Evolutionary conservation across 1,140 invertebrate species (phyloP), one percentile per base, ranked within the genome.

Genomic region (Bemisia tabaci): DNA sequence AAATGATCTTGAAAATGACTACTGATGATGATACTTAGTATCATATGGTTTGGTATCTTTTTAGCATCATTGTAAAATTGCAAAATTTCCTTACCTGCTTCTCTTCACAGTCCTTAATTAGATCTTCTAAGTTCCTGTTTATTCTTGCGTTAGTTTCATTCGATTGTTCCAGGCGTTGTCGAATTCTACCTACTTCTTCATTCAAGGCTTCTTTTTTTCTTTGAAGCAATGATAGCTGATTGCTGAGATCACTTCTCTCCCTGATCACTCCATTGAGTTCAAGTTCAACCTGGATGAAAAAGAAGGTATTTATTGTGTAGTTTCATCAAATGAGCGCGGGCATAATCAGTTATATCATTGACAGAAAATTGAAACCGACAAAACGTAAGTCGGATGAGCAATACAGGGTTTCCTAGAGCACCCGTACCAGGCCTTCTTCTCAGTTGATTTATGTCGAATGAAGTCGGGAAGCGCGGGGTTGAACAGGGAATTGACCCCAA

Each of bases 71-170:
- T n/a, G n/a, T n/a, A n/a, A 48, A 48, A 48, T 48, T 17, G 5
- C 65, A 1, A 5, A 65, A 59, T 12, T 60, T 67, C 70, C 65
- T 68, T 69, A 85, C 86, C 77, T 90, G 88, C 77, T 89, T 90
- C 72, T 91, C 88, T 76, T 91, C 89, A 65, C 85, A 87, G 73
- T 90, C 88, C 73, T 90, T 91, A 1, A 90, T 86, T 39, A 91
- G 81, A 71, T 90, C 87, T 72, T 91, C 88, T 1, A 91, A 76
- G 68, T 85, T 87, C 66, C 87, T 77, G 72, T 92, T 91, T 12
- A 91, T 81, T 64, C 89, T 80, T 22, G 82, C 83, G 70, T 90
- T 90, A 22, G 87, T 90, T 76, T 91, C 89, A 25, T 80, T 84
- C 0, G 87, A 83, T 72, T 91, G 89, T 73, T 92, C 89, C 22